These are phyloP conservation scores for Branchellion lobata DNA, from an alignment of 2,888 invertebrate genomes.

Conservation along the genomic window DNA sequence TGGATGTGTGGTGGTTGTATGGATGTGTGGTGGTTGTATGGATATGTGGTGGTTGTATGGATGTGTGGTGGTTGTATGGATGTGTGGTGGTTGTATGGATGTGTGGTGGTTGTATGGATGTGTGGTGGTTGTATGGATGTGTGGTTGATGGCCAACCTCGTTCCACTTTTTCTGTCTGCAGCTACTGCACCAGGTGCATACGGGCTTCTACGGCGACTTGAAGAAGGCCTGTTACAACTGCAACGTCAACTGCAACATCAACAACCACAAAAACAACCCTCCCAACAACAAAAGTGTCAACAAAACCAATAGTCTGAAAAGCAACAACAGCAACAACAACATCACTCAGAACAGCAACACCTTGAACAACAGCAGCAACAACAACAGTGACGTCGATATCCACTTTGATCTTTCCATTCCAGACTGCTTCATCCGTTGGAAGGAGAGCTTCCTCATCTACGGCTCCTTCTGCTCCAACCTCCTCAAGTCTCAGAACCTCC, in stretches of 20 bases:
- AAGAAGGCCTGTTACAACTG: slow-evolving; percentile 64
- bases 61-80: no score
- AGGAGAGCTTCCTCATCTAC: slow-evolving; percentile 86
- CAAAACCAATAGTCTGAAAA: not conserved
- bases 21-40: no score
- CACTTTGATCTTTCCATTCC: slow-evolving; percentile 44
- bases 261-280: not conserved
- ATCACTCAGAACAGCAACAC: not conserved
- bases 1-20: no score
- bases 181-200: slow-evolving; percentile 83
- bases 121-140: no score
- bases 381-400: not conserved
- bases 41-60: no score
- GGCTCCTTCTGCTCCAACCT: slow-evolving; percentile 94
- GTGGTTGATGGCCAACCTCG: no score
- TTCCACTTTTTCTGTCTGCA: slow-evolving; percentile 58
- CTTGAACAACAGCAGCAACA: not conserved
- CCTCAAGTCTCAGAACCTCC: slow-evolving; percentile 79
- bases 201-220: slow-evolving; percentile 78
- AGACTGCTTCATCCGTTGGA: slow-evolving; percentile 71
- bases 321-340: not conserved
- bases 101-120: no score
- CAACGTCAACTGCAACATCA: not conserved
- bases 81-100: no score
- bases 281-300: not conserved